Evolutionary conservation across 2,888 invertebrate genomes (phyloP), one percentile per base, ranked within the genome.

Genomic region (Chrysolina oricalcia): DNA sequence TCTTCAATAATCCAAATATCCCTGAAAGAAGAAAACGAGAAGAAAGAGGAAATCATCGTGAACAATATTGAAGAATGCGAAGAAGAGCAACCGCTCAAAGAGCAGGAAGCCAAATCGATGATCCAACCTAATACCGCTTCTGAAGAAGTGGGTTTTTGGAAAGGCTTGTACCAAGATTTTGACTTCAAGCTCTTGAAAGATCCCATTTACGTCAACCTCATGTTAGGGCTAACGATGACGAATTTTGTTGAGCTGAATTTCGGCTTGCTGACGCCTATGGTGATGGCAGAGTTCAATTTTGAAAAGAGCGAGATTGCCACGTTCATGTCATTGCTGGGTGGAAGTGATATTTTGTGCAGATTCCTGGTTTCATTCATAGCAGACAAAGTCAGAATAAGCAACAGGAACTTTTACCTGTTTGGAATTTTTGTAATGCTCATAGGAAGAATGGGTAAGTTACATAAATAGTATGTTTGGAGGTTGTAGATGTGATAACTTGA

Each of bases 161-260:
- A 92, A 83, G 93, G 93, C 84, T 83, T 94, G 8, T 87, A 91
- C 0, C 88, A 91, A 53, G 94, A 94, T 84, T 94, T 94, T 83
- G 94, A 94, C 85, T 89, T 94, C 75, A 93, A 93, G 85, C 89
- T 94, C 66, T 86, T 94, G 71, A 91, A 92, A 81, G 94, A 94
- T 87, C 91, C 91, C 15, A 91, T 93, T 6, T 94, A 93, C 82
- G 91, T 94, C 2, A 94, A 93, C 83, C 89, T 94, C n/a, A 93
- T 94, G 90, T 85, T 94, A 70, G 94, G 94, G 0, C 90, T 94
- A 65, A 94, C 93, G 0, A 88, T 94, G 56, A 94, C 94, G 0
- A 93, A 92, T 84, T 94, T 94, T 82, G 92, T 92, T 6, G 94
- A 94, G 86, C 82, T 94, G 6, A 94, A 94, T 85, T 94, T 94